Base-by-base conservation (phyloP, 2,888 invertebrate genomes). In the Drosophila melanosoma region DNA sequence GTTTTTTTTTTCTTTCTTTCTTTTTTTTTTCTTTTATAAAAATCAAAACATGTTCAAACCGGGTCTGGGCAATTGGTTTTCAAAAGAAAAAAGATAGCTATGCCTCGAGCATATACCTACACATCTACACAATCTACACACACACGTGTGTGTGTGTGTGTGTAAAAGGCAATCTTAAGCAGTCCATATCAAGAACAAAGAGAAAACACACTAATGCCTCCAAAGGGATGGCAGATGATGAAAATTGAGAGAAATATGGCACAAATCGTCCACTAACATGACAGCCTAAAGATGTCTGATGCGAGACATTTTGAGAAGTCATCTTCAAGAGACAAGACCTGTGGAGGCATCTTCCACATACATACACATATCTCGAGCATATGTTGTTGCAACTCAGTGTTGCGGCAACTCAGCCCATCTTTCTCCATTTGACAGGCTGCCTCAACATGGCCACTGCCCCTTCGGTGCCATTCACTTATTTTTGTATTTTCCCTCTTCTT, bases 131-230 rank as follows among this genome's bases (percentile, higher is more conserved):
- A 45, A 40, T 10, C 2, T 5, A 68, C 40, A 78, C 54, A 56
- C 49, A 45, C 38, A 69, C 51, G 58, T 23, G 48, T 38, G 17
- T 45, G 20, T 45, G 64, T 42, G 60, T 23, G 48, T 38, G 17
- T 45, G 20, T 45, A 5, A 20, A 56, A 65, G 23, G n/a, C 33
- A 53, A 15, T 53, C 35, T 48, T 65, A 62, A 56, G 56, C 63
- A 48, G 26, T 74, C 81, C 81, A 83, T 79, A 79, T 79, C 77
- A 77, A 84, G 79, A 86, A 79, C 77, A 86, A 86, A 79, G 74
- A 64, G 60, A 65, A 54, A 48, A 64, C 62, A 61, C 59, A 49
- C 32, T 33, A 64, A n/a, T 42, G 58, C 15, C 33, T 60, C 23
- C 23, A 68, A 68, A 62, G 49, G 62, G 45, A 61, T 51, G 45